Percentiles rank a stretch among this genome's conserved stretches.
Conservation (phyloP, 2,113 vertebrate genomes). For the Lophura nycthemera region DNA sequence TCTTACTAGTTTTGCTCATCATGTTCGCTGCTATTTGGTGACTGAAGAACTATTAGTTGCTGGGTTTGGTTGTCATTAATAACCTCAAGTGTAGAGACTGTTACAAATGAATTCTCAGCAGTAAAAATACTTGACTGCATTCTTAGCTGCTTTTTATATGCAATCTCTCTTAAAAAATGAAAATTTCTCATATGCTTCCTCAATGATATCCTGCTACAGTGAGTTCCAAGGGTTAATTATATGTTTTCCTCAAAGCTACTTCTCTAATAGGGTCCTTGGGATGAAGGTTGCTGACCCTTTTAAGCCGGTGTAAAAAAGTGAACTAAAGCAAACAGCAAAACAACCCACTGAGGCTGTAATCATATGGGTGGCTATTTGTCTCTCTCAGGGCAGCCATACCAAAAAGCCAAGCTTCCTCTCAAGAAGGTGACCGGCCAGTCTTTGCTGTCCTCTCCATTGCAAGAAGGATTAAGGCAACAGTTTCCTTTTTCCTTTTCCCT, state of each 20-base stretch:
- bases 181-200: background rate
- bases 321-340: slow-evolving; percentile 44
- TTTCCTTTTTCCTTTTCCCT: background rate
- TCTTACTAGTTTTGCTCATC: background rate
- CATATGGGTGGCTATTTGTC: background rate
- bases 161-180: background rate
- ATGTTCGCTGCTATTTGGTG: background rate
- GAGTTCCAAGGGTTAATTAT: slow-evolving; percentile 56
- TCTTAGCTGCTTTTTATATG: background rate
- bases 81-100: background rate
- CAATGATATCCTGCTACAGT: slow-evolving; percentile 49
- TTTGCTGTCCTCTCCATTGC: background rate
- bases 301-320: slow-evolving; percentile 1
- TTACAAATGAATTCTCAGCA: background rate
- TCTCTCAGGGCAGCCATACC: background rate
- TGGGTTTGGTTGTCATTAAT: background rate
- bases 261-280: slow-evolving; percentile 20
- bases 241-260: slow-evolving; percentile 42
- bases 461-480: background rate
- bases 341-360: background rate
- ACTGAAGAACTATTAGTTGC: background rate
- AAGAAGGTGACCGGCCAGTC: background rate
- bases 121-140: background rate
- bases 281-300: slow-evolving; percentile 48
- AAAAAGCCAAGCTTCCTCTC: background rate